Evolutionary conservation across 2,797 vertebrate species (phyloP).

Genomic region (Numenius phaeopus): DNA sequence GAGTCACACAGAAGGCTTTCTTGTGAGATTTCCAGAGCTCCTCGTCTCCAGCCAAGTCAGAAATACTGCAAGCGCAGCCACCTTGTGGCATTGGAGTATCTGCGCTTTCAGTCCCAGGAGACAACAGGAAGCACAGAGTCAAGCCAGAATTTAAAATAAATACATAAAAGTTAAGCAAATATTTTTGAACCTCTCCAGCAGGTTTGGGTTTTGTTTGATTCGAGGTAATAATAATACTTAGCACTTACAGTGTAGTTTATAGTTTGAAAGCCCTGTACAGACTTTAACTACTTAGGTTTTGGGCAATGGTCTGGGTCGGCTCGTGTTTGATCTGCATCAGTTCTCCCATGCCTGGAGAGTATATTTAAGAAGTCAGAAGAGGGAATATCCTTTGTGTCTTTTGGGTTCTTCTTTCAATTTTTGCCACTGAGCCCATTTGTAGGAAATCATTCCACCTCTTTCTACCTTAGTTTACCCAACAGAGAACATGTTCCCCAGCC

Average conservation of each 20-base stretch:
- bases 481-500: not conserved
- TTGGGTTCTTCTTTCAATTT: conserved; percentile 14
- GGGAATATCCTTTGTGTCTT: not conserved
- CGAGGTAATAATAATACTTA: conserved; percentile 66
- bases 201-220: conserved; percentile 66
- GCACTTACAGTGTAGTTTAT: conserved; percentile 48
- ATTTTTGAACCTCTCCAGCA: conserved; percentile 61
- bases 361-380: conserved; percentile 11
- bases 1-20: not conserved
- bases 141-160: conserved; percentile 67
- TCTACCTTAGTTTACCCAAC: not conserved
- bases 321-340: not conserved
- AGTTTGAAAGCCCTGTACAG: conserved; percentile 30
- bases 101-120: conserved; percentile 40
- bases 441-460: not conserved
- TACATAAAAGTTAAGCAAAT: conserved; percentile 72
- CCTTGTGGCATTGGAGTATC: conserved; percentile 64
- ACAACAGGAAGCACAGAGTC: conserved; percentile 38
- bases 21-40: conserved; percentile 6
- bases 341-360: not conserved
- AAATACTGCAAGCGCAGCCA: conserved; percentile 67
- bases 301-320: not conserved
- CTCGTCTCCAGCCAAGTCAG: conserved; percentile 35
- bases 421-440: not conserved
- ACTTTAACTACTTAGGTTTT: conserved; percentile 46